These are phyloP conservation scores for Distichodus sexfasciatus DNA, from an alignment of 2,797 vertebrate species.

Conservation along the genomic window DNA sequence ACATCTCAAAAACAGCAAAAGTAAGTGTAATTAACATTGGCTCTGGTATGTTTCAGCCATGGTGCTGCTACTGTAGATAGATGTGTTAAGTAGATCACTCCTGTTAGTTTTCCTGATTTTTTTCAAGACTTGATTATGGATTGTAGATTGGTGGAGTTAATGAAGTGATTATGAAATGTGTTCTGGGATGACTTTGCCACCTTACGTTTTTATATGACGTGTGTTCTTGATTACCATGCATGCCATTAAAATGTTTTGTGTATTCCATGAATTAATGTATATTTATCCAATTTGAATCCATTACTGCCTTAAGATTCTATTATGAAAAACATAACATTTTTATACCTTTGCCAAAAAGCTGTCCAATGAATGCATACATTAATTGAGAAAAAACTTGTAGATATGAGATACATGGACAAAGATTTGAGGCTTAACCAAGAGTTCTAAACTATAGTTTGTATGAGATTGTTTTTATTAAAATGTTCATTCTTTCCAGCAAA, in stretches of 20 bases:
- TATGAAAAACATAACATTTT: constrained; percentile 31
- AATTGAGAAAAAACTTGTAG: constrained; percentile 9
- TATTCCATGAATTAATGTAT: constrained; percentile 24
- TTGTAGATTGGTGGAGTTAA: neutral
- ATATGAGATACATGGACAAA: neutral
- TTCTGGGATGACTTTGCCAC: neutral
- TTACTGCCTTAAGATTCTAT: constrained; percentile 46
- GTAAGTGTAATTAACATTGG: constrained; percentile 41
- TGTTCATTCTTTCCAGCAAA: constrained; percentile 39
- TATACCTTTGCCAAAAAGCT: constrained; percentile 45
- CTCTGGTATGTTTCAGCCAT: constrained; percentile 37
- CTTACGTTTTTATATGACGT: neutral
- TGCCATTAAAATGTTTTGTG: constrained; percentile 11
- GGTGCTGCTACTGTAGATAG: constrained; percentile 14
- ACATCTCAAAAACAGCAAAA: constrained; percentile 10
- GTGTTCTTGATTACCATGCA: constrained; percentile 33
- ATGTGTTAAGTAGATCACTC: constrained; percentile 10
- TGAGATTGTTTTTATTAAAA: constrained; percentile 34
- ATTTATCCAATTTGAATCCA: constrained; percentile 37
- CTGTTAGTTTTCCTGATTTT: constrained; percentile 20
- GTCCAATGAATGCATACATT: constrained; percentile 21
- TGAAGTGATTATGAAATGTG: neutral
- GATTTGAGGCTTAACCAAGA: constrained; percentile 1
- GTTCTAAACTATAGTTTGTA: constrained; percentile 25
- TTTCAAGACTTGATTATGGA: constrained; percentile 8